These are phyloP conservation scores for Leptatherina wallacei DNA, from an alignment of 2,797 vertebrate species.

Conservation along the genomic window DNA sequence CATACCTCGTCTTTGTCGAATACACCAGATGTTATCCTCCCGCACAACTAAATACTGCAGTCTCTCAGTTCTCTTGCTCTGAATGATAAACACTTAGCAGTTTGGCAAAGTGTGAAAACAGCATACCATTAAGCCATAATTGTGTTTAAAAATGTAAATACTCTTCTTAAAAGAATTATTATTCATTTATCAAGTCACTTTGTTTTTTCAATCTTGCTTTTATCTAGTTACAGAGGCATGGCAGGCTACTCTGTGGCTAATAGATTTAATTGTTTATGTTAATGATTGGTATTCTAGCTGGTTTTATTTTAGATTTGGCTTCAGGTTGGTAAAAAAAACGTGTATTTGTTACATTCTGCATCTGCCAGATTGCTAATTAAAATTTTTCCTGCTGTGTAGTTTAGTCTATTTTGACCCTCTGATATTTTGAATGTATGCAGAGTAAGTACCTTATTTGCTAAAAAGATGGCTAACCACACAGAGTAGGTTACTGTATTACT, in stretches of 20 bases:
- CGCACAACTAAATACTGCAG: conserved; percentile 20
- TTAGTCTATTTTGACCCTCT: background rate
- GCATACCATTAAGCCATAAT: conserved; percentile 2
- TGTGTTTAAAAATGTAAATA: conserved; percentile 16
- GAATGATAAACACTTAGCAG: conserved; percentile 47
- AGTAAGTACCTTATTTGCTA: background rate
- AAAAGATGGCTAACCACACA: background rate
- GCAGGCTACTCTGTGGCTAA: background rate
- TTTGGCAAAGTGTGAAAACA: conserved; percentile 11
- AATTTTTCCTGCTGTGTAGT: background rate
- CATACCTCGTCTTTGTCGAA: conserved; percentile 37
- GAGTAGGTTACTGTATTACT: background rate
- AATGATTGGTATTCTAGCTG: background rate
- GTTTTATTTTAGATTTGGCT: background rate
- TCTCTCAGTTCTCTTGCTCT: conserved; percentile 37
- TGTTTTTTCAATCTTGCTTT: too few relatives aligned
- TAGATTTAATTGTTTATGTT: background rate
- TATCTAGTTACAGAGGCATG: too few relatives aligned
- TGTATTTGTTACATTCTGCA: background rate
- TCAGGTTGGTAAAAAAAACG: too few relatives aligned
- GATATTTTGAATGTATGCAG: background rate
- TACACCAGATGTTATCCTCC: conserved; percentile 59
- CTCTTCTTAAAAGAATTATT: background rate
- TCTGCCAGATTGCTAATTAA: background rate
- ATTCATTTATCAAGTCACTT: background rate